Evolutionary conservation across 2,113 vertebrate species (phyloP), one percentile per base, ranked within the genome.

Genomic region (Pipra filicauda): DNA sequence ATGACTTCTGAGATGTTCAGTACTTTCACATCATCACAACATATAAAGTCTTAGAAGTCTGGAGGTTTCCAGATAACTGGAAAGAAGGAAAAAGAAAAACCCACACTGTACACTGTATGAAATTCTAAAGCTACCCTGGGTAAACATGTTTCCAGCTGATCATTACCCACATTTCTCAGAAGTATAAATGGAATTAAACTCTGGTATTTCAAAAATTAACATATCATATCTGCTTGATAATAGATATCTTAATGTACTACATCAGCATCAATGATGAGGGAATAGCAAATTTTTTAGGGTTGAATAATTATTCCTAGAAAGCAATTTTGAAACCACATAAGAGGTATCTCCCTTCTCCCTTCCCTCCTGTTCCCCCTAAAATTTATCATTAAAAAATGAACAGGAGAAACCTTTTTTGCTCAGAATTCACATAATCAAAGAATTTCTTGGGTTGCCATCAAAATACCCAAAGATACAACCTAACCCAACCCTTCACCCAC

Each of bases 171-270:
- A 4, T 11, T 30, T 8, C 27, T 81, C 5, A 8, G n/a, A 54
- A 77, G 24, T 7, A 70, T 11, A 77, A 85, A 66, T 44, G 20
- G 24, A 62, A 15, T 28, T 62, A 41, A 91, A 44, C 57, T 55
- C 24, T 23, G 24, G 15, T 78, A 28, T 67, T 74, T 15, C 65
- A 54, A 44, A 66, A 77, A 87, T 57, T 26, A 87, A 70, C 21
- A 33, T 24, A 21, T 73, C 67, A 18, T 37, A 39, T 57, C 55
- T 78, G 70, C 41, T 41, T 8, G 4, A 4, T 24, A 61, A 8
- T 1, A 49, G 33, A 4, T 24, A n/a, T 20, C 30, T n/a, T 35
- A 33, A 57, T 0, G 0, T 5, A 15, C 46, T 85, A 33, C 15
- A 69, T 19, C 37, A 84, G 30, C 80, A 69, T 31, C 69, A 66